These are phyloP conservation scores for Caenorhabditis sinica DNA, from an alignment of 2,888 invertebrate species.

Conservation along the genomic window DNA sequence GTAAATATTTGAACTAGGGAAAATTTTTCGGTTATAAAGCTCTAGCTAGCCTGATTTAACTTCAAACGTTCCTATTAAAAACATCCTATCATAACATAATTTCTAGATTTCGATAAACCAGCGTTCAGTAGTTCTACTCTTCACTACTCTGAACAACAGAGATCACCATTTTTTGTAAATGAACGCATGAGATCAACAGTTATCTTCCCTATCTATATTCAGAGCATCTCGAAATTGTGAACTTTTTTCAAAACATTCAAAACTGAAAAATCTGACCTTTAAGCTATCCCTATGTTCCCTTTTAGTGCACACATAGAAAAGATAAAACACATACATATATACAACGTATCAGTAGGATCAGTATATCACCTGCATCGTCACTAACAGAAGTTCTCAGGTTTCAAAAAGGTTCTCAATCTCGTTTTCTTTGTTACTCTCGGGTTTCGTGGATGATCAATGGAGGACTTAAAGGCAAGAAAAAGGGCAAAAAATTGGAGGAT, in stretches of 20 bases:
- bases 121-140: too few species aligned
- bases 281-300: constrained; percentile 10
- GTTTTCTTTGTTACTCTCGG: not conserved
- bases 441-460: not conserved
- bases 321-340: constrained; percentile 18
- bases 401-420: constrained; percentile 3
- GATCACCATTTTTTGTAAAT: too few species aligned
- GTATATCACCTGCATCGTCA: not conserved
- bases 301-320: not conserved
- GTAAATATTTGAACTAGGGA: too few species aligned
- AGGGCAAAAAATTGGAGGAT: not conserved
- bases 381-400: constrained; percentile 7
- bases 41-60: too few species aligned
- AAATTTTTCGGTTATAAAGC: too few species aligned
- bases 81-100: too few species aligned
- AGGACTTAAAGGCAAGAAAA: not conserved
- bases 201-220: too few species aligned
- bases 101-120: too few species aligned
- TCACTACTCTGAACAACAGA: too few species aligned
- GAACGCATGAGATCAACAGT: too few species aligned
- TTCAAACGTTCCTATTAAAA: too few species aligned
- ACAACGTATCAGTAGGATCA: constrained; percentile 14
- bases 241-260: not conserved
- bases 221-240: too few species aligned
- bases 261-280: not conserved